Conservation (phyloP, 2,113 vertebrate species). For the Catharus minimus region DNA sequence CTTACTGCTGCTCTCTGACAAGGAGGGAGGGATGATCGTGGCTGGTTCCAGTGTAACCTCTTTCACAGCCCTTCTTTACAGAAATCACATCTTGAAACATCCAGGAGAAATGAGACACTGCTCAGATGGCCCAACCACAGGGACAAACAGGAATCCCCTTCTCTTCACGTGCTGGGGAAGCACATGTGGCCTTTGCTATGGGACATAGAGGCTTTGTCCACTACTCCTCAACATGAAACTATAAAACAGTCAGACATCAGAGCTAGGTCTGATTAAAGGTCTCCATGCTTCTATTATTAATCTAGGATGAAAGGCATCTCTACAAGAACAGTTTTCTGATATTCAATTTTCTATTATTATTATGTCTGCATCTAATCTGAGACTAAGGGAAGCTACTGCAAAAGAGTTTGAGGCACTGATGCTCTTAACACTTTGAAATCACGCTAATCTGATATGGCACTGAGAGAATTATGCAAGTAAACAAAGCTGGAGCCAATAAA, state of each 20-base stretch:
- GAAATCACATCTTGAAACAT: background rate
- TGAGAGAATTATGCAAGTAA: slow-evolving; percentile 35
- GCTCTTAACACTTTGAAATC: slow-evolving; percentile 47
- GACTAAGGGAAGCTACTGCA: background rate
- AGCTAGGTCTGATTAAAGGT: background rate
- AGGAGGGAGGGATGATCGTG: background rate
- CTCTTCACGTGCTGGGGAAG: background rate
- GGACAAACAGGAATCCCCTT: background rate
- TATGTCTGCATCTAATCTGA: background rate
- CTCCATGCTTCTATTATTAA: background rate
- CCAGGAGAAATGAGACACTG: background rate
- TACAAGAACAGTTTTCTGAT: background rate
- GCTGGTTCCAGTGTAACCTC: background rate
- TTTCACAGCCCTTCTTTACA: background rate
- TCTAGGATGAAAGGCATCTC: background rate
- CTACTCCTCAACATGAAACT: background rate
- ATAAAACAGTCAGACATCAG: background rate
- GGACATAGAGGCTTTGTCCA: background rate
- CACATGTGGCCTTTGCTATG: background rate
- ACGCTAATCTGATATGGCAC: slow-evolving; percentile 44
- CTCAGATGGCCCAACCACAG: rapidly evolving
- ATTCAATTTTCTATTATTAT: background rate
- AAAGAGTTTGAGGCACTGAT: slow-evolving; percentile 23
- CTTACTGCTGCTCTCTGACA: background rate
- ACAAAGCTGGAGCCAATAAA: background rate